Evolutionary conservation across 2,888 invertebrate genomes (phyloP).

Genomic region (Pterostichus niger): DNA sequence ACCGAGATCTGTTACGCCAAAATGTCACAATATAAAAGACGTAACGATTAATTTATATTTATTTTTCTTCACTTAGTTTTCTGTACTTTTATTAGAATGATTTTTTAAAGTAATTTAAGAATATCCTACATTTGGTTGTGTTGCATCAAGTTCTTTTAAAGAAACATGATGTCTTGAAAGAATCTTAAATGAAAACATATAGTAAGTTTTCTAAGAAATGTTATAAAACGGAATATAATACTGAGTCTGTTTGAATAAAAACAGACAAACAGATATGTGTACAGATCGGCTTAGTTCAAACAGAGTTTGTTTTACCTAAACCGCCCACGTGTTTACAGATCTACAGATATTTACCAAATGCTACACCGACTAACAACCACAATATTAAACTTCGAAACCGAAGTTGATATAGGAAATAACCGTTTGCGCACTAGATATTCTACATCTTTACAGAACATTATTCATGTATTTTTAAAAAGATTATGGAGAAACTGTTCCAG

Average conservation of each 20-base stretch:
- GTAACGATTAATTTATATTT: too few species aligned
- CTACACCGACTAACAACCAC: constrained; percentile 7
- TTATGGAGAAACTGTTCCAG: too few species aligned
- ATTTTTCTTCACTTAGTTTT: too few species aligned
- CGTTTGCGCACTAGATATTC: too few species aligned
- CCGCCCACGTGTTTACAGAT: constrained; percentile 15
- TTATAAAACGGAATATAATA: background rate
- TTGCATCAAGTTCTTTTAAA: too few species aligned
- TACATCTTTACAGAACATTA: too few species aligned
- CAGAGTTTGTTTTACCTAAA: constrained; percentile 34
- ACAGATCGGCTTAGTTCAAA: constrained; percentile 35
- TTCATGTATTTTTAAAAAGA: too few species aligned
- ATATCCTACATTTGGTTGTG: too few species aligned
- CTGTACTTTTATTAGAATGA: background rate
- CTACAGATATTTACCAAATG: constrained; percentile 27
- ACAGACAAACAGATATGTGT: constrained; percentile 21
- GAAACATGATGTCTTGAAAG: background rate
- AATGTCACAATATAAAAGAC: too few species aligned
- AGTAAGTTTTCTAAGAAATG: background rate
- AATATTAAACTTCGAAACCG: background rate
- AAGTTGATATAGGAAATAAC: too few species aligned
- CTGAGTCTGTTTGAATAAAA: constrained; percentile 4
- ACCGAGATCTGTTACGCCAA: too few species aligned
- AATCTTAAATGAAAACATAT: background rate
- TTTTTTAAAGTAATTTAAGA: too few species aligned